Conservation (phyloP, 2,797 vertebrate species). For the Coccyzus lansbergi region DNA sequence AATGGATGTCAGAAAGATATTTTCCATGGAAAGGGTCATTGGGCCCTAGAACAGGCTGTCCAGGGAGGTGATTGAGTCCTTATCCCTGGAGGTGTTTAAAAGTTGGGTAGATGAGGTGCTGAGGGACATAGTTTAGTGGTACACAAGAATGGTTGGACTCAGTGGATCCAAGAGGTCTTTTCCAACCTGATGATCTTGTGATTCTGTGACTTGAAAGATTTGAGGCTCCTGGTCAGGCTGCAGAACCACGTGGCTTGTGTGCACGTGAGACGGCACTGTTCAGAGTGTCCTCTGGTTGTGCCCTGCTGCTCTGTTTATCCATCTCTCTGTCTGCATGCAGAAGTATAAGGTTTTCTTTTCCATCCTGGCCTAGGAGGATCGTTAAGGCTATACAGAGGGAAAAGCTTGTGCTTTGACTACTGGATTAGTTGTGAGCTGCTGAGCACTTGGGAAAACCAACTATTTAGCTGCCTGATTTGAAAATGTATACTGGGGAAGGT, state of each 20-base stretch:
- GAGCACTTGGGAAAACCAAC: not conserved
- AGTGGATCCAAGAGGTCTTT: too few relatives aligned
- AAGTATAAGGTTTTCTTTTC: not conserved
- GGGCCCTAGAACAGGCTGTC: too few relatives aligned
- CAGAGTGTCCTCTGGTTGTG: too few relatives aligned
- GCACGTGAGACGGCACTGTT: rapidly evolving
- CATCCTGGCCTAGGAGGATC: not conserved
- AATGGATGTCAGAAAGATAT: too few relatives aligned
- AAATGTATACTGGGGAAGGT: not conserved
- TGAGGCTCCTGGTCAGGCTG: not conserved
- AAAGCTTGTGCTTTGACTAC: not conserved
- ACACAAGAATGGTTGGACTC: too few relatives aligned
- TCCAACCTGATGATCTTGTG: too few relatives aligned
- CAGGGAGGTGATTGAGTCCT: too few relatives aligned
- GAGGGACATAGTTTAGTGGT: too few relatives aligned
- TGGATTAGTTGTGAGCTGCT: not conserved
- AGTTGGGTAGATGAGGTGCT: too few relatives aligned
- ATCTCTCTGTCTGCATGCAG: not conserved
- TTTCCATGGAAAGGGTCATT: too few relatives aligned
- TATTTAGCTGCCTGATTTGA: not conserved
- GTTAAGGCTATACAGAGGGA: rapidly evolving
- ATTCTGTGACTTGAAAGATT: not conserved
- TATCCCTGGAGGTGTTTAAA: too few relatives aligned
- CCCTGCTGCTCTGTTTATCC: not conserved
- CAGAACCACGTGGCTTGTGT: not conserved